Evolutionary conservation across 2,113 vertebrate genomes (phyloP).

Genomic region (Gasterosteus aculeatus): DNA sequence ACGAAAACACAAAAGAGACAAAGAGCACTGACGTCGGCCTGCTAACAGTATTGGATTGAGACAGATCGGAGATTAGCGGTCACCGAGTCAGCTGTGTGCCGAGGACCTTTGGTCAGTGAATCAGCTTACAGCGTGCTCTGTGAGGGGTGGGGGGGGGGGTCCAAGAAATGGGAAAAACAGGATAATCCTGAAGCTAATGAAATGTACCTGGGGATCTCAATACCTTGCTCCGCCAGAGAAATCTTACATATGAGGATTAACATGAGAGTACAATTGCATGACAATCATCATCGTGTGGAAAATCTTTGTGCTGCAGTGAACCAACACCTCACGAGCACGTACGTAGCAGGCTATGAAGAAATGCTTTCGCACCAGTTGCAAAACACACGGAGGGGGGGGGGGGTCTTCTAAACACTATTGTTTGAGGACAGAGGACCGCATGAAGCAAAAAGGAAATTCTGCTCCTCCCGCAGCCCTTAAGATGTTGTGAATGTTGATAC

Average conservation of each 20-base stretch:
- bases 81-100: conserved; percentile 65
- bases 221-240: not conserved
- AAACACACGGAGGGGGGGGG: not conserved
- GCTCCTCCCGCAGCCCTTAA: conserved; percentile 11
- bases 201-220: not conserved
- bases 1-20: not conserved
- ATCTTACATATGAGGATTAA: not conserved
- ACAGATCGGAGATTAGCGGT: conserved; percentile 63
- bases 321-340: not conserved
- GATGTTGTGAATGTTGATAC: conserved; percentile 13
- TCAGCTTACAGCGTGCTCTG: conserved; percentile 49
- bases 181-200: conserved; percentile 23
- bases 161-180: conserved; percentile 18
- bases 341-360: not conserved
- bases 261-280: not conserved
- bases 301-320: not conserved
- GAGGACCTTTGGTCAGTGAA: conserved; percentile 76
- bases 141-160: not conserved
- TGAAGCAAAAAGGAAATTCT: conserved; percentile 1
- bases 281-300: not conserved
- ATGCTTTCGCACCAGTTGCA: not conserved
- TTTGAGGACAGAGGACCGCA: not conserved
- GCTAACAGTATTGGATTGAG: conserved; percentile 41
- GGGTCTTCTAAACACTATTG: not conserved
- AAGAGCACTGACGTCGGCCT: conserved; percentile 19